Conservation (phyloP, 2,888 invertebrate genomes). For the Eupsilia transversa region DNA sequence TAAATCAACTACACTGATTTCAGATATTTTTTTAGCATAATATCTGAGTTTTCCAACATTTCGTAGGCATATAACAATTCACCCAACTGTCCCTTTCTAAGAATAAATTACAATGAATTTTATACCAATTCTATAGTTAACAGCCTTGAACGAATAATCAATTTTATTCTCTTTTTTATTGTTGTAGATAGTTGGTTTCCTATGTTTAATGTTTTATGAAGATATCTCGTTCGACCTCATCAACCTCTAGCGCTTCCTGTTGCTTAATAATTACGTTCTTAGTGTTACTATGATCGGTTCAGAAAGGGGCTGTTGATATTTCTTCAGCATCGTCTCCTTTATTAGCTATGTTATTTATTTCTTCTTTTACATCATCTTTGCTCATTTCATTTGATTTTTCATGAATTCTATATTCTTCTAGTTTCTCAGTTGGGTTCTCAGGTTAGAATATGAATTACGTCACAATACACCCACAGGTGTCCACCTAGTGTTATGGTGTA, state of each 20-base stretch:
- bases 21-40: not conserved
- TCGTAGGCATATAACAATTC: constrained; percentile 12
- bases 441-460: constrained; percentile 4
- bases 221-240: constrained; percentile 67
- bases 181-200: constrained; percentile 64
- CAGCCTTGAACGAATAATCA: constrained; percentile 66
- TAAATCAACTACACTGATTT: constrained; percentile 3
- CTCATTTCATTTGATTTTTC: constrained; percentile 2
- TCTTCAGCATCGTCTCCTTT: constrained; percentile 46
- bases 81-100: constrained; percentile 49
- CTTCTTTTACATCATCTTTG: constrained; percentile 11
- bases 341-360: constrained; percentile 12
- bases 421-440: constrained; percentile 7
- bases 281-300: constrained; percentile 54
- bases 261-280: constrained; percentile 63
- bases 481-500: constrained; percentile 20
- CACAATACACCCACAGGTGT: constrained; percentile 7
- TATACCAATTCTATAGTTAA: constrained; percentile 61
- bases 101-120: constrained; percentile 60
- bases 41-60: constrained; percentile 8
- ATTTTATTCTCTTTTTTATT: constrained; percentile 67
- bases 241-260: constrained; percentile 68
- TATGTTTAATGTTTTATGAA: constrained; percentile 68
- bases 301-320: constrained; percentile 38
- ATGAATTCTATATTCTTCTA: not conserved